Percentiles rank a stretch among this genome's conserved stretches.
Evolutionary conservation across 2,113 vertebrate species (phyloP).

Genomic region (Trichechus manatus): DNA sequence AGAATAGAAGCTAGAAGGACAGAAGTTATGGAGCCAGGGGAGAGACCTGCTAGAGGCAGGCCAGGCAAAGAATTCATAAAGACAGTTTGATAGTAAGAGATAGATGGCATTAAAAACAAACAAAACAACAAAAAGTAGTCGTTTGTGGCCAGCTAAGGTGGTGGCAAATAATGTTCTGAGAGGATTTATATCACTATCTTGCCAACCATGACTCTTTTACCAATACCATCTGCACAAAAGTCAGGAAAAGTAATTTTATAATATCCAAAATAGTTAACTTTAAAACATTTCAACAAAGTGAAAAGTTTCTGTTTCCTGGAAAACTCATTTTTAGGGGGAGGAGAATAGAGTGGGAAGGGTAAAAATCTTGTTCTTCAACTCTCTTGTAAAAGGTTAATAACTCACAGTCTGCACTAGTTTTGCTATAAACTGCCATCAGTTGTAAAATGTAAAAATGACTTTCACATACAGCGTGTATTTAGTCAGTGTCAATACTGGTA

Average conservation of each 20-base stretch:
- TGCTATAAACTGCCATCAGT: not conserved
- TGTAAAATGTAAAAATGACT: not conserved
- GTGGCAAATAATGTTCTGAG: not conserved
- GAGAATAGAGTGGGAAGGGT: not conserved
- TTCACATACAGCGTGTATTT: not conserved
- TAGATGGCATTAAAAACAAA: not conserved
- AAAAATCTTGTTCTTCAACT: conserved; percentile 16
- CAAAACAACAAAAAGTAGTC: not conserved
- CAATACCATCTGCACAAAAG: not conserved
- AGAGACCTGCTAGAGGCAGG: not conserved
- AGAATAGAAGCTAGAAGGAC: not conserved
- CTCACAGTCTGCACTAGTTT: not conserved
- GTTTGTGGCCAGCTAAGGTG: not conserved
- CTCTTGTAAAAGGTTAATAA: not conserved
- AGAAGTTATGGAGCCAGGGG: not conserved
- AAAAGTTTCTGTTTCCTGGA: conserved; percentile 22
- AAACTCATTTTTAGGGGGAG: not conserved
- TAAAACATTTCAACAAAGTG: not conserved
- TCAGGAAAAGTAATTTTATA: conserved; percentile 23
- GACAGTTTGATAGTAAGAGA: not conserved
- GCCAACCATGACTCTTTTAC: not conserved
- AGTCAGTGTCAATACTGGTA: not conserved
- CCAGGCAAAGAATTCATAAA: not conserved
- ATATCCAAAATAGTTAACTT: not conserved
- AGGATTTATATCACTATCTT: not conserved